Conservation (phyloP, 2,113 vertebrate species). For the western clawed frog (Xenopus tropicalis) region DNA sequence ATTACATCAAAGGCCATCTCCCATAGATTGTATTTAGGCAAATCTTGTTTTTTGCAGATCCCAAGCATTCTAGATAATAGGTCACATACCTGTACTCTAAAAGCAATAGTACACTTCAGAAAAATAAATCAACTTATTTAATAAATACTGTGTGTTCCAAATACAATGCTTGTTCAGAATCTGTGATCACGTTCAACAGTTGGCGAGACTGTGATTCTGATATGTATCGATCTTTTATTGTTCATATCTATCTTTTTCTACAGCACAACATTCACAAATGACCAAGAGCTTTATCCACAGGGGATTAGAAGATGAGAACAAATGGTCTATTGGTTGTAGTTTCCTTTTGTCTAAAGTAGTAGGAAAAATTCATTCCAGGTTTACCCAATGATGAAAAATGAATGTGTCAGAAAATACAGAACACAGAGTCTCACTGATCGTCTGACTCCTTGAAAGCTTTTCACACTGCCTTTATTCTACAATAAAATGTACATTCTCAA, state of each 20-base stretch:
- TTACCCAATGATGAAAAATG: conserved; percentile 28
- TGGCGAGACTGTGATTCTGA: conserved; percentile 6
- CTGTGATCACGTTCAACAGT: conserved; percentile 6
- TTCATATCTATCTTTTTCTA: conserved; percentile 22
- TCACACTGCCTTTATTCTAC: neutral
- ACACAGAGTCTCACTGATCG: conserved; percentile 8
- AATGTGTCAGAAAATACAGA: conserved; percentile 24
- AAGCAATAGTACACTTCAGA: too few species aligned
- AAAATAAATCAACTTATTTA: too few species aligned
- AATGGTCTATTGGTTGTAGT: conserved; percentile 29
- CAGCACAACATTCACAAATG: conserved; percentile 26
- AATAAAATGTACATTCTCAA: neutral
- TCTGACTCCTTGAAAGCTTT: neutral
- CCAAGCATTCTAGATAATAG: too few species aligned
- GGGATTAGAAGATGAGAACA: conserved; percentile 24
- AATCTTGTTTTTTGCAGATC: too few species aligned
- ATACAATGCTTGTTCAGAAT: neutral
- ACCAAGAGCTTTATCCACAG: conserved; percentile 17
- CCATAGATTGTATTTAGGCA: too few species aligned
- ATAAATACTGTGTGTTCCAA: too few species aligned
- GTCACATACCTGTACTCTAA: too few species aligned
- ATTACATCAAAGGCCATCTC: too few species aligned
- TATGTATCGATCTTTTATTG: conserved; percentile 29
- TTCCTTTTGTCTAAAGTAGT: conserved; percentile 30
- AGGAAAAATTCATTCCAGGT: conserved; percentile 19